Evolutionary conservation across 2,113 vertebrate species (phyloP).

Genomic region (Gobio gobio): DNA sequence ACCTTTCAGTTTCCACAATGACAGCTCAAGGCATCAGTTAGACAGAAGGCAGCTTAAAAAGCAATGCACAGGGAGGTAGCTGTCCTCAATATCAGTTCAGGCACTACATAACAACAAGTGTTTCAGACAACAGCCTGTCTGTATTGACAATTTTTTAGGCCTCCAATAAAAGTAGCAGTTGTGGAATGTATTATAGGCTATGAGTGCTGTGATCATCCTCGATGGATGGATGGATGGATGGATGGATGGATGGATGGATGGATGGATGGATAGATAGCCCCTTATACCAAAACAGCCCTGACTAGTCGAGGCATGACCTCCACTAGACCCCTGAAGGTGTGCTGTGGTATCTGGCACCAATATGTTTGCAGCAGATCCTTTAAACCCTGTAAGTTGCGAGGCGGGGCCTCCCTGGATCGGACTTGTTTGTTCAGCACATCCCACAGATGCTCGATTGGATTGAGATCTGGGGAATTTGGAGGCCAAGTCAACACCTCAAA

Average conservation of each 20-base stretch:
- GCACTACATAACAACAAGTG: slow-evolving; percentile 25
- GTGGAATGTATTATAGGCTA: neutral
- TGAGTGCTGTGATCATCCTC: neutral
- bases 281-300: no score
- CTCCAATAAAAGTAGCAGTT: neutral
- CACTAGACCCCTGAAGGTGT: no score
- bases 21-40: slow-evolving; percentile 47
- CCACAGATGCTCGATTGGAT: no score
- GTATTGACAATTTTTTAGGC: neutral
- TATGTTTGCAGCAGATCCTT: no score
- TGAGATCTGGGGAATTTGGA: no score
- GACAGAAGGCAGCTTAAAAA: slow-evolving; percentile 46
- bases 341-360: no score
- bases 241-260: neutral
- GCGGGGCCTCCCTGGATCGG: no score
- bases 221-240: neutral
- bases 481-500: no score
- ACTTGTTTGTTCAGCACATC: no score
- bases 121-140: slow-evolving; percentile 11
- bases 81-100: slow-evolving; percentile 29
- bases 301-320: no score
- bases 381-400: no score
- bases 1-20: slow-evolving; percentile 43
- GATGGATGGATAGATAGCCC: neutral
- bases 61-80: slow-evolving; percentile 15